Evolutionary conservation across 2,113 vertebrate species (phyloP).

Genomic region (Cyanoderma ruficeps): DNA sequence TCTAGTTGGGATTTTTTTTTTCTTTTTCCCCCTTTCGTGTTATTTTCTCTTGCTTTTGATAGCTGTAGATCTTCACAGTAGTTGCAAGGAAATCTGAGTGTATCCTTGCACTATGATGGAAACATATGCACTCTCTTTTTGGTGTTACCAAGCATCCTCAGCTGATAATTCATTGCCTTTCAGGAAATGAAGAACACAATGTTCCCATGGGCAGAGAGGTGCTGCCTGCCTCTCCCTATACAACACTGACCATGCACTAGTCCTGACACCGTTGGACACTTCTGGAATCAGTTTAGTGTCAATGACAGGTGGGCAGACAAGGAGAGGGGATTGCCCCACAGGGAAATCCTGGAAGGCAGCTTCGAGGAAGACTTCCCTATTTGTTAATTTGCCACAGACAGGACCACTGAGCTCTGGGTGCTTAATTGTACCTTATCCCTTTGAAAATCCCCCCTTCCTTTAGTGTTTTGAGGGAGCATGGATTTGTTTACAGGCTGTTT

Average conservation of each 20-base stretch:
- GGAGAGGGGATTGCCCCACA: not conserved
- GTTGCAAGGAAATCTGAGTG: not conserved
- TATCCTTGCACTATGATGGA: not conserved
- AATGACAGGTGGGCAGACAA: not conserved
- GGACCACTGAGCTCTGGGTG: not conserved
- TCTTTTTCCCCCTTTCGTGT: not conserved
- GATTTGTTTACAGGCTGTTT: not conserved
- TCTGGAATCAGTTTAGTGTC: not conserved
- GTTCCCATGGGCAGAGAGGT: not conserved
- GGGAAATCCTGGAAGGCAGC: not conserved
- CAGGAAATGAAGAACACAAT: not conserved
- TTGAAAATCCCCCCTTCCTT: not conserved
- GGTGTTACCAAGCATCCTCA: not conserved
- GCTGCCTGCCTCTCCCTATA: not conserved
- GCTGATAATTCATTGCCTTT: not conserved
- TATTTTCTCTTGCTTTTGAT: not conserved
- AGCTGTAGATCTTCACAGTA: not conserved
- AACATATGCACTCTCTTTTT: accelerated
- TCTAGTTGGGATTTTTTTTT: not conserved
- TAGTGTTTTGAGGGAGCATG: not conserved
- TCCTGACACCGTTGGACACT: not conserved
- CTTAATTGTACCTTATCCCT: not conserved
- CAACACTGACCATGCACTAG: too few species aligned
- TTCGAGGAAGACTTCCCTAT: not conserved
- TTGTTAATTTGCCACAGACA: not conserved